These are phyloP conservation scores for Globodera rostochiensis DNA, from an alignment of 1,140 invertebrate genomes.

Conservation along the genomic window DNA sequence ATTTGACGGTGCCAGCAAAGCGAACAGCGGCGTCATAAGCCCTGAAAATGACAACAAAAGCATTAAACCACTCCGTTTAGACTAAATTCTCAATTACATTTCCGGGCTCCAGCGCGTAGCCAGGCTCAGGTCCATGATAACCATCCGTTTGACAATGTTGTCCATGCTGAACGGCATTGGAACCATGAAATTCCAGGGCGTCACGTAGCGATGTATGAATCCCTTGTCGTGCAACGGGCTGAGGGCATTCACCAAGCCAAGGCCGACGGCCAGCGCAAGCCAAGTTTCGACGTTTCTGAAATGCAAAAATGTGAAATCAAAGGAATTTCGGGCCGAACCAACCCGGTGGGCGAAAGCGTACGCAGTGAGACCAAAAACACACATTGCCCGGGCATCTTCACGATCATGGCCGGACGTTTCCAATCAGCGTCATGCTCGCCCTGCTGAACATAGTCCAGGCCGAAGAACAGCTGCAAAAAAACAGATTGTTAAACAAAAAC, in stretches of 20 bases:
- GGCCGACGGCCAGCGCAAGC: slow-evolving; percentile 24
- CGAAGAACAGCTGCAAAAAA: not conserved
- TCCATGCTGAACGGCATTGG: slow-evolving; percentile 26
- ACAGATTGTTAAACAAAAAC: too few relatives aligned
- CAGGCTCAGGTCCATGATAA: slow-evolving; percentile 17
- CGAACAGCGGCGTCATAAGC: not conserved
- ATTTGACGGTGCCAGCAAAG: slow-evolving; percentile 18
- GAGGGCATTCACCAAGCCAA: slow-evolving; percentile 25
- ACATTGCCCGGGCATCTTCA: slow-evolving; percentile 3
- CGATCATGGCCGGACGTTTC: slow-evolving; percentile 12
- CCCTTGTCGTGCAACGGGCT: slow-evolving; percentile 19
- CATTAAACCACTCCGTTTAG: not conserved
- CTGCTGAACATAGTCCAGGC: slow-evolving; percentile 13
- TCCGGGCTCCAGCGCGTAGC: not conserved
- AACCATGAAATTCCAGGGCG: slow-evolving; percentile 32
- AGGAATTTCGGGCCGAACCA: not conserved
- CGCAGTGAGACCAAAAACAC: slow-evolving; percentile 12
- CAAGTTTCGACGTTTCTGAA: slow-evolving; percentile 13
- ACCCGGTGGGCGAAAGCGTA: slow-evolving; percentile 14
- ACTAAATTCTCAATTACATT: not conserved
- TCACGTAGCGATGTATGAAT: slow-evolving; percentile 31
- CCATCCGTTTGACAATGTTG: slow-evolving; percentile 12
- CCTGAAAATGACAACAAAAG: not conserved
- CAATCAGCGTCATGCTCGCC: slow-evolving; percentile 20
- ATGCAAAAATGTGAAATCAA: not conserved